Conservation (phyloP, 2,113 vertebrate species). For the Falco punctatus region DNA sequence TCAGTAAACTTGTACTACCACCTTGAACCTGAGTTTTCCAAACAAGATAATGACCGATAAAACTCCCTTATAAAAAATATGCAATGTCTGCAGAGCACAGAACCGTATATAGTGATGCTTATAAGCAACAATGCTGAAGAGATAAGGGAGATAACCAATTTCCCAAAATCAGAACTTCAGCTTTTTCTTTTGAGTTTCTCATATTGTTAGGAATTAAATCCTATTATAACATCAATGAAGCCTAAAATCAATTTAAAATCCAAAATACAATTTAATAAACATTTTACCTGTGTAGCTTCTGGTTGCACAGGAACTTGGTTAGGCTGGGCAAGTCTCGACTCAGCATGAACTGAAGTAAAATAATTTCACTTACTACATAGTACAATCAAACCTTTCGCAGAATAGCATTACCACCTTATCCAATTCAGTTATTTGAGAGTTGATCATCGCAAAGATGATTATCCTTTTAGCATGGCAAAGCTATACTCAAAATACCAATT, state of each 20-base stretch:
- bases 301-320: slow-evolving; percentile 85
- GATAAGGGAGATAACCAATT: fast-evolving
- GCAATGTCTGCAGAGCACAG: neutral
- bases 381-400: neutral
- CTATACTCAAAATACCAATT: neutral
- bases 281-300: slow-evolving; percentile 88
- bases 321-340: slow-evolving; percentile 89
- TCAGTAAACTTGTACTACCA: neutral
- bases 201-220: neutral
- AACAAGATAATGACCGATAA: neutral
- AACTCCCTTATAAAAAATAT: neutral
- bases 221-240: neutral
- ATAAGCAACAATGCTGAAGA: neutral
- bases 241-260: neutral
- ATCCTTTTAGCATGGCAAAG: neutral
- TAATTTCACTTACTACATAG: neutral
- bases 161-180: neutral
- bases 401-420: neutral
- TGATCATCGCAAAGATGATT: neutral
- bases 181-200: neutral
- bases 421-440: neutral
- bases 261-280: neutral
- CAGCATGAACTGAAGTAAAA: slow-evolving; percentile 82
- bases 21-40: neutral
- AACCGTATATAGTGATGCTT: neutral